Percentiles rank a stretch among this genome's conserved stretches.
These are phyloP conservation scores for Agrotis clavis DNA, from an alignment of 2,888 invertebrate species.

Conservation along the genomic window DNA sequence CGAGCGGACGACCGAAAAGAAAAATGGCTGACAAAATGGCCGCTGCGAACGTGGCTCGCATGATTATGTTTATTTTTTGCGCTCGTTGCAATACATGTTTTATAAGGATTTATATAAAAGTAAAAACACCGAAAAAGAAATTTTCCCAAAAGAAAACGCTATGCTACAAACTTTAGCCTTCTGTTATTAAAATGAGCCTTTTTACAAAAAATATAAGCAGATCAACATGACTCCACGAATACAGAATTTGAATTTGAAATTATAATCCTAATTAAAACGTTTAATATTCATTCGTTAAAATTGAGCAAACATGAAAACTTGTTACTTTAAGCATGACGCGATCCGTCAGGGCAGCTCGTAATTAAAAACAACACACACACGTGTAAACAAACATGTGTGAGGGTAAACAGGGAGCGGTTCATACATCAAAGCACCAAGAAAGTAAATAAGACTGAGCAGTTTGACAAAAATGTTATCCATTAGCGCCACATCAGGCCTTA, in stretches of 20 bases:
- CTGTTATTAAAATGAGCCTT: slow-evolving; percentile 21
- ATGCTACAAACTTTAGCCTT: slow-evolving; percentile 4
- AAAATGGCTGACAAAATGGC: slow-evolving; percentile 72
- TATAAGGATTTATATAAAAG: slow-evolving; percentile 8
- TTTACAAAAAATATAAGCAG: slow-evolving; percentile 20
- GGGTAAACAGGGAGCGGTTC: slow-evolving; percentile 27
- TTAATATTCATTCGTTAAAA: slow-evolving; percentile 40
- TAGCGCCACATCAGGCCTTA: slow-evolving; percentile 65
- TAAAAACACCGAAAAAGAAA: not conserved
- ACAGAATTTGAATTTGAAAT: slow-evolving; percentile 44
- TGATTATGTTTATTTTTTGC: slow-evolving; percentile 54
- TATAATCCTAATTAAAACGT: slow-evolving; percentile 47
- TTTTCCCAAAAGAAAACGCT: slow-evolving; percentile 4
- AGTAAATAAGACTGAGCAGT: slow-evolving; percentile 55
- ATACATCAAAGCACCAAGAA: slow-evolving; percentile 53
- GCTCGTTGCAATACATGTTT: slow-evolving; percentile 25
- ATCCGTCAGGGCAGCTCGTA: slow-evolving; percentile 26
- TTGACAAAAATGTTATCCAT: slow-evolving; percentile 65
- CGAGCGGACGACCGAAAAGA: slow-evolving; percentile 66
- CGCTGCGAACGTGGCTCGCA: slow-evolving; percentile 55
- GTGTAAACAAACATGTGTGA: slow-evolving; percentile 6
- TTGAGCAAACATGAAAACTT: slow-evolving; percentile 36
- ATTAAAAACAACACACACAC: slow-evolving; percentile 31
- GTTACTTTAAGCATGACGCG: slow-evolving; percentile 34
- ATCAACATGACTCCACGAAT: slow-evolving; percentile 27